Conservation (phyloP, 2,113 vertebrate genomes). For the Macaca fascicularis region T2T-MFA8v1.1 NC_088384.1:24761501-24762000, state of each 20-base stretch:
- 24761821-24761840: not conserved
- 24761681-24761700: constrained; percentile 32
- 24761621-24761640: constrained; percentile 84
- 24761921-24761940: not conserved
- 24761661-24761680: constrained; percentile 47
- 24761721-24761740: not conserved
- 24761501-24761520: constrained; percentile 82
- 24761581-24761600: constrained; percentile 86
- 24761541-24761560: constrained; percentile 82
- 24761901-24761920: not conserved
- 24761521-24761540: constrained; percentile 81
- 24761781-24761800: not conserved
- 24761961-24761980: not conserved
- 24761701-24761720: not conserved
- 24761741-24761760: not conserved
- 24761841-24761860: not conserved
- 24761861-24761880: not conserved
- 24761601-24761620: constrained; percentile 88
- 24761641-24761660: constrained; percentile 73
- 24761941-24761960: not conserved
- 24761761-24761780: constrained; percentile 8
- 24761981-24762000: not conserved
- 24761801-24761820: not conserved
- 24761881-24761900: not conserved
- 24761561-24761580: constrained; percentile 84